A percentile compares a stretch with the other conserved stretches of the same genome.
Evolutionary conservation across 2,888 invertebrate species (phyloP).

Genomic region (Bursaphelenchus okinawaensis): DNA sequence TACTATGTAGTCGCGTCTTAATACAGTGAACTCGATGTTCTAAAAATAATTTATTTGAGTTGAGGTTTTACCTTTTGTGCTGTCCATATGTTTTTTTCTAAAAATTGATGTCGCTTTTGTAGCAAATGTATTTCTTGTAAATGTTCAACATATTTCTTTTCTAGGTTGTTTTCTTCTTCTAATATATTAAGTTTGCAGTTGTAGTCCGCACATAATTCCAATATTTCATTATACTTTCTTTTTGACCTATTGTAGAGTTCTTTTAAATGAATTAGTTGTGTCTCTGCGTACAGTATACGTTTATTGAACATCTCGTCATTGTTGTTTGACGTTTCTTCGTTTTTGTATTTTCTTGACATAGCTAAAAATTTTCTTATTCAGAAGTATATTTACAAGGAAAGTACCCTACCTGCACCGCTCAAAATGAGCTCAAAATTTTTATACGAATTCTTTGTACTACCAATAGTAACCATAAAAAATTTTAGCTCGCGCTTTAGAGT

Average conservation of each 20-base stretch:
- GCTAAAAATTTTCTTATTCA: too few relatives aligned
- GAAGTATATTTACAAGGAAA: too few relatives aligned
- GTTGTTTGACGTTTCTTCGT: too few relatives aligned
- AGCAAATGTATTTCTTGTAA: constrained; percentile 13
- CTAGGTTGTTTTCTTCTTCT: not conserved
- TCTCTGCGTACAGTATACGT: not conserved
- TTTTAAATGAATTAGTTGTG: not conserved
- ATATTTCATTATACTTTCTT: not conserved
- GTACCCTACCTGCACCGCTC: too few relatives aligned
- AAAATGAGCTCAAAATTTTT: too few relatives aligned
- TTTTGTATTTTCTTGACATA: too few relatives aligned
- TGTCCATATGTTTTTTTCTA: constrained; percentile 11
- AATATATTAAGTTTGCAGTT: constrained; percentile 8
- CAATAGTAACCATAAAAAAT: too few relatives aligned
- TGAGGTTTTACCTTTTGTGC: constrained; percentile 11
- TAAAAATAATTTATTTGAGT: not conserved
- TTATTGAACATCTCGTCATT: not conserved
- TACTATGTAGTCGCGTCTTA: constrained; percentile 18
- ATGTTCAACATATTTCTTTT: not conserved
- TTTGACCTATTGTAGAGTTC: not conserved
- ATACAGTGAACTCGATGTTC: constrained; percentile 17
- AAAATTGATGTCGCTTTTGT: constrained; percentile 8
- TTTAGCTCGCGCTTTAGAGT: too few relatives aligned
- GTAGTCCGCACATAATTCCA: not conserved
- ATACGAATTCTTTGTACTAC: too few relatives aligned